Evolutionary conservation across 2,888 invertebrate species (phyloP).

Genomic region (Belgica antarctica): DNA sequence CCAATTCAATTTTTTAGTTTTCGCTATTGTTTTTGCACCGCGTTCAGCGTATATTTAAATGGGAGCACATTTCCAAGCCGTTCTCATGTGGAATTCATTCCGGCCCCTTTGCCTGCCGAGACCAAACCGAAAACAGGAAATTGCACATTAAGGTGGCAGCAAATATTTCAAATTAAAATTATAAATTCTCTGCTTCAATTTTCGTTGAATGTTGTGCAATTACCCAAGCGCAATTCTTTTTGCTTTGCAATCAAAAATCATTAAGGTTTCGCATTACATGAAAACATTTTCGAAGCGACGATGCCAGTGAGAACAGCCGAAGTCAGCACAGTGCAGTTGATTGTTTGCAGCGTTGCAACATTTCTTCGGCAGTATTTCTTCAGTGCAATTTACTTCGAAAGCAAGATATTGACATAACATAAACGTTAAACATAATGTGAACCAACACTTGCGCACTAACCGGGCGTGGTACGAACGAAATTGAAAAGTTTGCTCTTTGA

Average conservation of each 20-base stretch:
- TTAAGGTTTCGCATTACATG: not conserved
- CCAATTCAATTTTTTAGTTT: not conserved
- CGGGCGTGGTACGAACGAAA: not conserved
- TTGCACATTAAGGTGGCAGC: conserved; percentile 29
- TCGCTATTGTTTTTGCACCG: not conserved
- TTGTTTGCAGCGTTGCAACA: not conserved
- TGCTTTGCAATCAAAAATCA: not conserved
- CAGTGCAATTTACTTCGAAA: not conserved
- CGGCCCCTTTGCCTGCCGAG: not conserved
- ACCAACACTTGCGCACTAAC: not conserved
- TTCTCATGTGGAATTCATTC: not conserved
- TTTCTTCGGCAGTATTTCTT: not conserved
- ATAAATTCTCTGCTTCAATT: not conserved
- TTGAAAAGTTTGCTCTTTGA: too few species aligned
- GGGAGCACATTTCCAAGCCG: not conserved
- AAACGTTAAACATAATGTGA: not conserved
- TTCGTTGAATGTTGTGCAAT: too few species aligned
- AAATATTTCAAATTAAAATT: conserved; percentile 1
- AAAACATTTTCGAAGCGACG: not conserved
- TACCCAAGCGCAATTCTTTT: too few species aligned
- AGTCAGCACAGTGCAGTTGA: too few species aligned
- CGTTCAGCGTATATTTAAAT: not conserved
- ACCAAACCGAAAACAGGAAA: conserved; percentile 26
- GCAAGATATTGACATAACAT: not conserved
- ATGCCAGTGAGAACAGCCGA: too few species aligned